Base-by-base conservation (phyloP, 1,140 invertebrate genomes). In the Tetragnatha versicolor region DNA sequence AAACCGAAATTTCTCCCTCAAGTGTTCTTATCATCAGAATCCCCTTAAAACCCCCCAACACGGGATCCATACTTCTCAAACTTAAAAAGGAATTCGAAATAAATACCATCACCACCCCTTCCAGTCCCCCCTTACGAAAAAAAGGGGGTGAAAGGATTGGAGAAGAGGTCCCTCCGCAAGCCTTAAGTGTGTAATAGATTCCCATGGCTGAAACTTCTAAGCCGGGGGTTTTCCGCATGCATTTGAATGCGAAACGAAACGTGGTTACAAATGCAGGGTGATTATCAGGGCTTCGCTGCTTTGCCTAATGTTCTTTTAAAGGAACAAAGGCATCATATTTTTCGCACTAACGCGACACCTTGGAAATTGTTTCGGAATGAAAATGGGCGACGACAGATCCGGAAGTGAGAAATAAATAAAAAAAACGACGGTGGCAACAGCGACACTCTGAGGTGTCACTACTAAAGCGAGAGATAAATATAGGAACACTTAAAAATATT, bases 271-370 rank as follows among this genome's bases (percentile, higher is more conserved):
- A 75, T 75, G 72, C 33, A 35, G 53, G 72, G 72, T 75, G 72
- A 75, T 75, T 75, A 75, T 75, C 72, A 75, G 45, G 60, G 39
- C 27, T 25, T 61, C 17, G 35, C 39, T 58, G 58, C 45, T 63
- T 63, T 51, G 55, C 72, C 72, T 75, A 75, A 75, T 75, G 72
- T 75, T 75, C 72, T 75, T 75, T 75, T 75, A 75, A 75, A 75
- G 55, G 27, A 75, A 75, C 55, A 75, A 33, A 27, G 72, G 72
- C 72, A 75, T 75, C 58, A 75, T 75, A 75, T 75, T 75, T 75
- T 75, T 75, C 72, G 37, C 72, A 75, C 72, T 75, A 75, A 58
- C 45, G 72, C 58, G 72, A 75, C 72, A 63, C 51, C 72, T 63
- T 58, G 68, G 68, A 33, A 35, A 20, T 63, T 20, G 60, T 39